Conservation (phyloP, 2,797 vertebrate species). For the Pampus argenteus region DNA sequence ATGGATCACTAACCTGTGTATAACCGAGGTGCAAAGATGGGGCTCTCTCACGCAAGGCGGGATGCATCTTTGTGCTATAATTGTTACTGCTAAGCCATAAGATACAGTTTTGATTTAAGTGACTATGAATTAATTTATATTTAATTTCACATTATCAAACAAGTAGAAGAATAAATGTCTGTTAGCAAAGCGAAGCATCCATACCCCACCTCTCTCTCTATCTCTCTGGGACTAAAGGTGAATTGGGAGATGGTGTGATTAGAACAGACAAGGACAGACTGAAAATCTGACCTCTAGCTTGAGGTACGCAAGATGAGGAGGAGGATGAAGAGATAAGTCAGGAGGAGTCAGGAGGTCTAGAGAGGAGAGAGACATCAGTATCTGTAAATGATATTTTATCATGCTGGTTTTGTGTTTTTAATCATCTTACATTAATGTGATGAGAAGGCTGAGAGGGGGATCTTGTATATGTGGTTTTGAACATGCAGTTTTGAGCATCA, state of each 20-base stretch:
- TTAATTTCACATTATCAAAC: conserved; percentile 7
- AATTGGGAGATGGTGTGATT: conserved; percentile 73
- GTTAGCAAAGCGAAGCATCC: conserved; percentile 14
- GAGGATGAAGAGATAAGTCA: conserved; percentile 22
- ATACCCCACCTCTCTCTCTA: background rate
- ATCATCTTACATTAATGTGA: background rate
- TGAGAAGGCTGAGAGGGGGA: background rate
- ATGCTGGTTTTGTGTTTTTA: conserved; percentile 1
- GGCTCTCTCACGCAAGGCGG: background rate
- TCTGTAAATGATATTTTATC: conserved; percentile 6
- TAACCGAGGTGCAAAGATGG: too few relatives aligned
- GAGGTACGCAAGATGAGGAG: conserved; percentile 39
- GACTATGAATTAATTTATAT: background rate
- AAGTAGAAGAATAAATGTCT: conserved; percentile 12
- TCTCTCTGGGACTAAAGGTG: conserved; percentile 47
- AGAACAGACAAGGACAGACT: conserved; percentile 65
- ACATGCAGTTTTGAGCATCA: background rate
- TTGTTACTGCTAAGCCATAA: background rate
- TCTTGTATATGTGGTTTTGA: background rate
- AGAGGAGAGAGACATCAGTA: background rate
- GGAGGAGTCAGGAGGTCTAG: conserved; percentile 1
- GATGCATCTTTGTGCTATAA: background rate
- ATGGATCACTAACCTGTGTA: too few relatives aligned
- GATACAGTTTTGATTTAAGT: background rate
- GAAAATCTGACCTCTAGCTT: conserved; percentile 64